phyloP scores from a whole-genome alignment of 2,888 invertebrate species.

The Oscheius sp. region DNA sequence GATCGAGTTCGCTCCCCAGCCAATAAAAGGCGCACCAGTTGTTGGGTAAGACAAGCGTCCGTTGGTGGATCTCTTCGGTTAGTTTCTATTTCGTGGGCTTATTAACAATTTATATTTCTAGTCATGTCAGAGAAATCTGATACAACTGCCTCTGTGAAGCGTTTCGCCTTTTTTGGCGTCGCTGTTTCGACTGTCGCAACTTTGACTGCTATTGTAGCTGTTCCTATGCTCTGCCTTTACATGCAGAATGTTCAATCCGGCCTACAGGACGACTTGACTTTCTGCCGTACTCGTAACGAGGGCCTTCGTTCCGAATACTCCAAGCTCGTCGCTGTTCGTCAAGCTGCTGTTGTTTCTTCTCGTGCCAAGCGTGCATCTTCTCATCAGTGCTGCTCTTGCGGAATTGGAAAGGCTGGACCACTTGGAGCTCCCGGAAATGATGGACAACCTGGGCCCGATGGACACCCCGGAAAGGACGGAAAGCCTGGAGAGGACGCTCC shows the following conservation, averaged over 20 bases:
- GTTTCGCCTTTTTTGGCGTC: slow-evolving; percentile 64
- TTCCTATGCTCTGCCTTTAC: slow-evolving; percentile 68
- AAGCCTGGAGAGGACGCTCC: slow-evolving; percentile 30
- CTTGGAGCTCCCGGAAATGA: slow-evolving; percentile 47
- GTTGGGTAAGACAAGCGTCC: background rate
- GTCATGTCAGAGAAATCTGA: slow-evolving; percentile 37
- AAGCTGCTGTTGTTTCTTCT: slow-evolving; percentile 30
- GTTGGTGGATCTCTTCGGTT: background rate
- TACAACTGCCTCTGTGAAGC: slow-evolving; percentile 57
- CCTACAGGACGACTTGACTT: slow-evolving; percentile 65
- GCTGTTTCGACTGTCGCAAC: slow-evolving; percentile 63
- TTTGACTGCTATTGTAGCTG: slow-evolving; percentile 64
- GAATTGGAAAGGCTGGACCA: slow-evolving; percentile 51
- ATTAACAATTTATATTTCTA: background rate
- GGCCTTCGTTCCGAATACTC: slow-evolving; percentile 63
- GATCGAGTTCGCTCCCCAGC: slow-evolving; percentile 16
- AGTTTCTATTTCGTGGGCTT: background rate
- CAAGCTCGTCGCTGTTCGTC: slow-evolving; percentile 40
- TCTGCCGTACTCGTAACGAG: slow-evolving; percentile 63
- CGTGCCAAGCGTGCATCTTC: slow-evolving; percentile 30
- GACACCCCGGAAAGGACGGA: slow-evolving; percentile 41
- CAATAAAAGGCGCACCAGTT: background rate
- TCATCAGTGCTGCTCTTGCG: slow-evolving; percentile 54
- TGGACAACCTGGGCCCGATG: slow-evolving; percentile 41
- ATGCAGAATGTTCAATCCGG: slow-evolving; percentile 67